Evolutionary conservation across 2,797 vertebrate species (phyloP).

Genomic region (Lepilemur ruficaudatus): DNA sequence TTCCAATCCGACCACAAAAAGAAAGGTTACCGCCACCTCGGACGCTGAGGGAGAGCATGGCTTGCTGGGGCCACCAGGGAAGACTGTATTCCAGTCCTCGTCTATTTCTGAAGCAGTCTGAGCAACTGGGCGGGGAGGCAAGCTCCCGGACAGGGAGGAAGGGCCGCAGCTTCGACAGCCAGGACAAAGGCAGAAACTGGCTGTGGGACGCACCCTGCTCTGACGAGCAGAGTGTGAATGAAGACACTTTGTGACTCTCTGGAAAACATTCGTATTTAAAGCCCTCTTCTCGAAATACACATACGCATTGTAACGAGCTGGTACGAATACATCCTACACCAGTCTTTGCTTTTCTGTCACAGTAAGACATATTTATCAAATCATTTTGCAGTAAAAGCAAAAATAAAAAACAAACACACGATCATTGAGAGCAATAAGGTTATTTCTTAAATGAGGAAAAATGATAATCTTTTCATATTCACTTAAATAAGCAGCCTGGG

Average conservation of each 20-base stretch:
- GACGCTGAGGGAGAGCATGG: neutral
- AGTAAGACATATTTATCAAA: neutral
- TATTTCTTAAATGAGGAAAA: neutral
- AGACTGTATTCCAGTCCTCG: neutral
- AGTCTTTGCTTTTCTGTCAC: neutral
- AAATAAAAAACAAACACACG: neutral
- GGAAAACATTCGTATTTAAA: neutral
- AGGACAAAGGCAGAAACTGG: neutral
- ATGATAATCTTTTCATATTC: neutral
- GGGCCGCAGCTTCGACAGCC: neutral
- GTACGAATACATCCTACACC: neutral
- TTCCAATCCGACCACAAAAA: conserved; percentile 26
- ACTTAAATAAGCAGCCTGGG: neutral
- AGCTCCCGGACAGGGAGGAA: neutral
- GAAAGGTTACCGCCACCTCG: neutral
- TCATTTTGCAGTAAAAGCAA: neutral
- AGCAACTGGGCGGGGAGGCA: neutral
- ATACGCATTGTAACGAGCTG: neutral
- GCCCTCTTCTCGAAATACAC: neutral
- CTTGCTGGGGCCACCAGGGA: neutral
- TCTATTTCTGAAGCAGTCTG: neutral
- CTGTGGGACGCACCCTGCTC: neutral
- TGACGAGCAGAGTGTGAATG: neutral
- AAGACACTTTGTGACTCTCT: neutral
- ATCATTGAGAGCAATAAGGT: neutral